Base-by-base conservation (phyloP, 2,888 invertebrate genomes). In the Leptinotarsa peninsularis region DNA sequence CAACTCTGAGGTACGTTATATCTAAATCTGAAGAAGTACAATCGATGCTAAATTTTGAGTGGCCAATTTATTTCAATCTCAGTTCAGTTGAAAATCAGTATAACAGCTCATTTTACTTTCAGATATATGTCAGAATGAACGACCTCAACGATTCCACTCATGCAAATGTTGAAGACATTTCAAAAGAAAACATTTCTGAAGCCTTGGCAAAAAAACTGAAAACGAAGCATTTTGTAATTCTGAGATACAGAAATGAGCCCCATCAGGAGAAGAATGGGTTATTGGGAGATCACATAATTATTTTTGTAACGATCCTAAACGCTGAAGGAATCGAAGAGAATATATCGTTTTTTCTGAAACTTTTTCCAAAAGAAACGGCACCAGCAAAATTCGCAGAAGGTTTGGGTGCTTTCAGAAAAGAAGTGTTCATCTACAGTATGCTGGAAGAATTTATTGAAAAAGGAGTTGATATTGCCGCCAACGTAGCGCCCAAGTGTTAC, bases 401-500 rank as follows among this genome's bases (percentile, higher is more conserved):
- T 43, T 81, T 82, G 1, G 85, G 85, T 1, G 84, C 84, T 7
- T 85, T 85, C 78, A 76, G 77, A 52, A 84, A 83, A 76, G 85
- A 85, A 79, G 79, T 81, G 13, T 84, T 85, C 67, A 69, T 82
- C 0, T 85, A 85, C 63, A 79, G 82, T 67, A 69, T 83, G 10
- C 82, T 85, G 56, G 78, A 81, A 21, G 72, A 77, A 70, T 82
- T 82, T 52, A 68, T 70, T 58, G 58, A 78, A n/a, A 73, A 77
- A 27, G 77, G 71, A 3, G 78, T 84, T 50, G 50, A 74, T 50
- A 63, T 83, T 17, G 78, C 83, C 7, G 21, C 76, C 27, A 76
- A 77, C 49, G 87, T 88, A 82, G 85, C 88, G 0, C 82, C 89
- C 0, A 73, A 77, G 21, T 89, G 88, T 79, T 88, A 87, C 76